A percentile compares a stretch with the other conserved stretches of the same genome.
Conservation (phyloP, 2,888 invertebrate species). For the Xestoiulus laeticollis region DNA sequence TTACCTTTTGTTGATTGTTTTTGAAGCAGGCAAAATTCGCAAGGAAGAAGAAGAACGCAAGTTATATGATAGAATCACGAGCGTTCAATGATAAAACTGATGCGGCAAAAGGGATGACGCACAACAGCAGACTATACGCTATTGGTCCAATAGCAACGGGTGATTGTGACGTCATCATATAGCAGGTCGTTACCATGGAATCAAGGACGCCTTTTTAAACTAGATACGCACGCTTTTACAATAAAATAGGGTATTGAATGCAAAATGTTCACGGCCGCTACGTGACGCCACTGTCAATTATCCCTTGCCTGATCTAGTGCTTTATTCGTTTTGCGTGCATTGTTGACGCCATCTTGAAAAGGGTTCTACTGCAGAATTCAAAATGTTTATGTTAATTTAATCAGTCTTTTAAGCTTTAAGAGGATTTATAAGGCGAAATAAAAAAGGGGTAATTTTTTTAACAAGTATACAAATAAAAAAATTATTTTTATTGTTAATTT, state of each 20-base stretch:
- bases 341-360: neutral
- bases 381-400: too few species aligned
- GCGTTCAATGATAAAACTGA: neutral
- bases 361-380: too few species aligned
- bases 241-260: neutral
- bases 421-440: too few species aligned
- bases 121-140: neutral
- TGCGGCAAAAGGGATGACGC: conserved; percentile 1
- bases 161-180: neutral
- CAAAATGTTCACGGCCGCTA: neutral
- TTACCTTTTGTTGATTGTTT: conserved; percentile 32
- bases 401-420: too few species aligned
- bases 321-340: neutral
- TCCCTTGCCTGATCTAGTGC: too few species aligned
- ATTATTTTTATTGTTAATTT: too few species aligned
- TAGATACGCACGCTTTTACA: too few species aligned
- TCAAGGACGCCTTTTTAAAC: conserved; percentile 8
- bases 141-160: conserved; percentile 9
- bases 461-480: too few species aligned
- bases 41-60: neutral
- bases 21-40: neutral
- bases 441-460: too few species aligned
- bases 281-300: neutral
- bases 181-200: neutral
- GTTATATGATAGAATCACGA: neutral